A percentile compares a stretch with the other conserved stretches of the same genome.
Evolutionary conservation across 2,888 invertebrate genomes (phyloP).

Genomic region (Ochropacha duplaris): DNA sequence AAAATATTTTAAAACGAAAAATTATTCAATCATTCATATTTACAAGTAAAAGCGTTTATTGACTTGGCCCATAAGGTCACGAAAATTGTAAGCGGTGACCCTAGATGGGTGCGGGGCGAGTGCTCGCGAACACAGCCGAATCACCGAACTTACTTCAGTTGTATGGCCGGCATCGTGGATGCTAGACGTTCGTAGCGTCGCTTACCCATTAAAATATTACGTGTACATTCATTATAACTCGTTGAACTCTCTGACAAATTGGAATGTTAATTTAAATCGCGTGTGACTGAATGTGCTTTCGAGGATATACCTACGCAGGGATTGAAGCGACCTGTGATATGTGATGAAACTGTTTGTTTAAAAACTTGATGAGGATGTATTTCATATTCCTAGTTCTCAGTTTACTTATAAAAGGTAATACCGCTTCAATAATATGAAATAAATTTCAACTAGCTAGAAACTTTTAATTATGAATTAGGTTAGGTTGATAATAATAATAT

Average conservation of each 20-base stretch:
- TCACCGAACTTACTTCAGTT: slow-evolving; percentile 52
- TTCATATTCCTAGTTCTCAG: slow-evolving; percentile 64
- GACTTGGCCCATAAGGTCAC: slow-evolving; percentile 67
- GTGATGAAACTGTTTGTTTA: slow-evolving; percentile 64
- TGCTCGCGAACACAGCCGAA: slow-evolving; percentile 48
- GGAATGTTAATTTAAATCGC: slow-evolving; percentile 37
- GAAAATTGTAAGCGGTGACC: slow-evolving; percentile 70
- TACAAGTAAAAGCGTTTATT: slow-evolving; percentile 54
- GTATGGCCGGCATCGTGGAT: slow-evolving; percentile 44
- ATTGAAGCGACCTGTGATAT: slow-evolving; percentile 55
- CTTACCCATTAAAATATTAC: slow-evolving; percentile 26
- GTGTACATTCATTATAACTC: slow-evolving; percentile 28
- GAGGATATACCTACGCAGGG: slow-evolving; percentile 18
- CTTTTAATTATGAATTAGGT: neutral
- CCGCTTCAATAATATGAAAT: slow-evolving; percentile 10
- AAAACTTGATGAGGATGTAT: slow-evolving; percentile 72
- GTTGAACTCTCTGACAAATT: slow-evolving; percentile 12
- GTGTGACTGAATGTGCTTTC: slow-evolving; percentile 41
- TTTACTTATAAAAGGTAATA: slow-evolving; percentile 73
- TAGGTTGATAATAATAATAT: too few species aligned
- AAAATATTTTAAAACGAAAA: neutral
- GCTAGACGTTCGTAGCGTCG: slow-evolving; percentile 39
- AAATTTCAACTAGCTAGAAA: neutral
- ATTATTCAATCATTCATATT: slow-evolving; percentile 30
- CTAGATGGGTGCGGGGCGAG: slow-evolving; percentile 62